phyloP scores from a whole-genome alignment of 1,140 invertebrate genomes.

The Drosophila santomea region DNA sequence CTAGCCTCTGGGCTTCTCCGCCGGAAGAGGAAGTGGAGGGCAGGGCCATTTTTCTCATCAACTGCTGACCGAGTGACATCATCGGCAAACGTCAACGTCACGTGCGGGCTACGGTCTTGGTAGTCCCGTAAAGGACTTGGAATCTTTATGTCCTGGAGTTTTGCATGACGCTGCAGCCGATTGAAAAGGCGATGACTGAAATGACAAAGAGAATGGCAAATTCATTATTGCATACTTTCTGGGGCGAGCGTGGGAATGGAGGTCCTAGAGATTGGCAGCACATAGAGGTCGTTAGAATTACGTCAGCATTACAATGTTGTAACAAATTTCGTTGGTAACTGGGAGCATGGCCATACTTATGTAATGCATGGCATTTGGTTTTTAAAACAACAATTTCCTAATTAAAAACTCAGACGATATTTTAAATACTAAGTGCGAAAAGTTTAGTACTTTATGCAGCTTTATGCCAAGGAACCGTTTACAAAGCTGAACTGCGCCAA shows the following conservation, averaged over 20 bases:
- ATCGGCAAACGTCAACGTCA: constrained; percentile 63
- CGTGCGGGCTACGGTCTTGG: constrained; percentile 54
- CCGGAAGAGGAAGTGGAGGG: no score
- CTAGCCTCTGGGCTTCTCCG: constrained; percentile 1
- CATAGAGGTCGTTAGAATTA: no score
- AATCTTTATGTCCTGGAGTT: constrained; percentile 5
- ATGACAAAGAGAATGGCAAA: constrained; percentile 58
- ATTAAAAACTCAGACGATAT: no score
- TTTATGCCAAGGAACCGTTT: background rate
- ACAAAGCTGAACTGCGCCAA: constrained; percentile 44
- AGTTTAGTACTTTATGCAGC: background rate
- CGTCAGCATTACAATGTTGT: background rate
- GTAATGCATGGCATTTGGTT: no score
- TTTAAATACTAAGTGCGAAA: no score
- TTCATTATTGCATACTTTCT: constrained; percentile 67
- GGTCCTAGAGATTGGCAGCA: constrained; percentile 39
- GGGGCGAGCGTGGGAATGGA: constrained; percentile 33
- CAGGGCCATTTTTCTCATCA: background rate
- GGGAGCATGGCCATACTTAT: no score
- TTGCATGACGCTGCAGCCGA: constrained; percentile 30
- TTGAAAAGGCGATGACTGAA: constrained; percentile 62
- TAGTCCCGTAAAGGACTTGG: background rate
- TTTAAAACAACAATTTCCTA: no score
- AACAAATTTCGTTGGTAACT: background rate
- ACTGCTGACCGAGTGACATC: constrained; percentile 63